Base-by-base conservation (phyloP, 2,888 invertebrate genomes). In the Cerceris rybyensis region DNA sequence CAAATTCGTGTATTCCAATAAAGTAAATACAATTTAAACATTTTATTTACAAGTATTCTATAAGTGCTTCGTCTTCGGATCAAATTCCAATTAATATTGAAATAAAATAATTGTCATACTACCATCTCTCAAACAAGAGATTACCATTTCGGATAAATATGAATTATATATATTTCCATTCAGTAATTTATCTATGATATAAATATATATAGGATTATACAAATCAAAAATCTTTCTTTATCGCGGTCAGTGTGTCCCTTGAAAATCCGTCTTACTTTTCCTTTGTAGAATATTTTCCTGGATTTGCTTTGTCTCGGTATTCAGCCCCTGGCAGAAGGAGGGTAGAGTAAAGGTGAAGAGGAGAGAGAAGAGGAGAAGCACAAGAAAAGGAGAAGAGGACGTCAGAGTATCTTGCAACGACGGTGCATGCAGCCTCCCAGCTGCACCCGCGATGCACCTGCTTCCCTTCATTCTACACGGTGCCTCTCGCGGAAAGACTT, bases 381-480 rank as follows among this genome's bases (percentile, higher is more conserved):
- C 39, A 75, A 70, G 70, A 70, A 66, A 65, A 69, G 69, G 54
- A 74, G 75, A 75, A 61, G 52, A 67, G 67, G 70, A 75, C 65
- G 75, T 78, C 75, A 65, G 72, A 75, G 74, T 79, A 81, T 81
- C 78, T 76, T 71, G 76, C 80, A 78, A 80, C 70, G 80, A 78
- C 68, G 76, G 60, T 66, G 71, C 64, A 75, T 73, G 83, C 85
- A 85, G 84, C 84, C 81, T 83, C 82, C 82, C 87, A 86, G 87
- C 87, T 88, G 87, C 87, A 85, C 86, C 84, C 78, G 78, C 75
- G 78, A 78, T 78, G 76, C 78, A 78, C 78, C 78, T 88, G 85
- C 86, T 83, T 71, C 82, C 82, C 76, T 86, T 79, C 80, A 61
- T 85, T 85, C 85, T 78, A 72, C 75, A 64, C 58, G 79, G 70